Conservation (phyloP, 2,113 vertebrate species). For the Atlantisia rogersi region DNA sequence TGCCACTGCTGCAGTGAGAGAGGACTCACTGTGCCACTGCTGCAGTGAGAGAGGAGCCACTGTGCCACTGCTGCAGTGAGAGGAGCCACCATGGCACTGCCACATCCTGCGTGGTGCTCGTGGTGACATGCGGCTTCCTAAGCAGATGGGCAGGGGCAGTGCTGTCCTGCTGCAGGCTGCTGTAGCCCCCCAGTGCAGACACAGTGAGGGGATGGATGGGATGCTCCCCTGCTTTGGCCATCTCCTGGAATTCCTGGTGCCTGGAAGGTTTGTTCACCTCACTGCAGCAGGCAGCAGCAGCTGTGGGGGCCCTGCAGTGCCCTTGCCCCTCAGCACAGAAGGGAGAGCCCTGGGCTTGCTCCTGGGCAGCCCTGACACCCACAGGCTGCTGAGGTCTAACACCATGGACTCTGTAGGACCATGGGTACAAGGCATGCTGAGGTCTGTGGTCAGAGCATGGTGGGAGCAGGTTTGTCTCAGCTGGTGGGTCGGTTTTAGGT, state of each 20-base stretch:
- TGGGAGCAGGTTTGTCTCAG: background rate
- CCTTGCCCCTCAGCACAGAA: background rate
- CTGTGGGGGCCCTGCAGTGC: accelerated
- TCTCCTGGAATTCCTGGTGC: background rate
- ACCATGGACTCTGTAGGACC: accelerated
- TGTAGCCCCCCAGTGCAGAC: background rate
- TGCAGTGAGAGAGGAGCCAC: background rate
- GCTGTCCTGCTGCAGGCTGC: accelerated
- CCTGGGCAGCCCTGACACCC: background rate
- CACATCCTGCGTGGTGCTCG: background rate
- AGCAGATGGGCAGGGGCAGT: too few relatives aligned
- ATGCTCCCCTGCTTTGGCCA: background rate
- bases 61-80: background rate
- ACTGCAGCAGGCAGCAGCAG: accelerated
- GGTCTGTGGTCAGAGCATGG: background rate
- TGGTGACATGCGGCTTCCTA: background rate
- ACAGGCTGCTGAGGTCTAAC: background rate
- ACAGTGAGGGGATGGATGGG: accelerated
- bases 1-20: too few relatives aligned
- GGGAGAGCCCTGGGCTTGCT: background rate
- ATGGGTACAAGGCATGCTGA: accelerated
- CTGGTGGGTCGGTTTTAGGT: background rate
- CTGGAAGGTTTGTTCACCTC: background rate
- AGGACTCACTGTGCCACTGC: background rate
- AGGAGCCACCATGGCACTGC: too few relatives aligned